phyloP scores from a whole-genome alignment of 2,797 vertebrate species.

The Gallinago nigripennis region DNA sequence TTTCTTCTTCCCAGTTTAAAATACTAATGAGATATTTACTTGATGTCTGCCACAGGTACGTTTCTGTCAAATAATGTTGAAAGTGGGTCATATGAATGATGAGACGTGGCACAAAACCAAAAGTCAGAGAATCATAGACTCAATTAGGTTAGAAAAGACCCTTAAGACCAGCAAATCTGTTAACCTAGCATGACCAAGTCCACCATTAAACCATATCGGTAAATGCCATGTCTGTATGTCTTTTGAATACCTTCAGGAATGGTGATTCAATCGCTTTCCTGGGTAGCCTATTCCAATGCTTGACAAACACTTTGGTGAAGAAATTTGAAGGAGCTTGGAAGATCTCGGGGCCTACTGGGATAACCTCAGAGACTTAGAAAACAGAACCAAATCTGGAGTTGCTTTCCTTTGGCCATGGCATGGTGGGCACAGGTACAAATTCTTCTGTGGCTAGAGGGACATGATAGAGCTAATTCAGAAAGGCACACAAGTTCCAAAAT shows the following conservation, averaged over 20 bases:
- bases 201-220: background rate
- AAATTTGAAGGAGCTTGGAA: background rate
- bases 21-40: background rate
- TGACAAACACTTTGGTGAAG: background rate
- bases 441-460: background rate
- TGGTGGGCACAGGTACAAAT: background rate
- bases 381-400: background rate
- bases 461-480: background rate
- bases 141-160: background rate
- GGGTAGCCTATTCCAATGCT: background rate
- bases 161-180: background rate
- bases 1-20: background rate
- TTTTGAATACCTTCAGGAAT: background rate
- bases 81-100: background rate
- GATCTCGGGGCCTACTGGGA: background rate
- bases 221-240: background rate
- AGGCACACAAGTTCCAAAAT: background rate
- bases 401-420: background rate
- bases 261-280: background rate
- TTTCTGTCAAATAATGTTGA: background rate
- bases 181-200: background rate
- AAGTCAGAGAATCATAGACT: background rate
- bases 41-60: background rate
- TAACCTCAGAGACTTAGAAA: background rate
- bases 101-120: background rate